Conservation (phyloP, 2,113 vertebrate species). For the Chloroceryle aenea region DNA sequence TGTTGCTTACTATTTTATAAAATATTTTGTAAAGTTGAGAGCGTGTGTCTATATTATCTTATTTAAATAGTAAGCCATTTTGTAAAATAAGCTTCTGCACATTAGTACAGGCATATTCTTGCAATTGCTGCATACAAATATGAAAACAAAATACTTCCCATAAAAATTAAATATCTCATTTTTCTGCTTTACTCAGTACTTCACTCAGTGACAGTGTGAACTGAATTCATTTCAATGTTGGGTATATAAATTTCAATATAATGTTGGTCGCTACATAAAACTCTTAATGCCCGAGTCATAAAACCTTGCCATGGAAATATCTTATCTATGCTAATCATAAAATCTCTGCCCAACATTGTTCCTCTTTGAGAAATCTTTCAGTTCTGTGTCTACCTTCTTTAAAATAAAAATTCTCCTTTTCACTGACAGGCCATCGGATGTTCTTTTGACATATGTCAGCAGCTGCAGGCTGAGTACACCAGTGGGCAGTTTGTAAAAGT, state of each 20-base stretch:
- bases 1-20: background rate
- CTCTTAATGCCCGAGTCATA: background rate
- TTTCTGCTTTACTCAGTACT: background rate
- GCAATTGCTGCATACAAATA: background rate
- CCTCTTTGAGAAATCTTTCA: background rate
- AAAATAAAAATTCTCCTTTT: background rate
- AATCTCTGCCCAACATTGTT: background rate
- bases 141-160: background rate
- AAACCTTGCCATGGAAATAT: background rate
- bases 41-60: background rate
- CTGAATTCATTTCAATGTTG: background rate
- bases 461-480: background rate
- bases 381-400: background rate
- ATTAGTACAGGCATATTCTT: background rate
- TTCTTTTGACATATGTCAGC: background rate
- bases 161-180: background rate
- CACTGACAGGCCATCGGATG: background rate
- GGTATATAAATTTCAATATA: background rate
- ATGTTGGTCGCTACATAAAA: background rate
- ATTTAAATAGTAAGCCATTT: background rate
- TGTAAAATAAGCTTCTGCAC: background rate
- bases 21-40: background rate
- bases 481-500: background rate
- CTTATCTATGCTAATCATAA: background rate
- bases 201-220: background rate